Percentiles rank a stretch among this genome's conserved stretches.
These are phyloP conservation scores for Cliona cf. orientalis DNA, from an alignment of 37 sponge, comb jelly and placozoan genomes.

Conservation along the genomic window DNA sequence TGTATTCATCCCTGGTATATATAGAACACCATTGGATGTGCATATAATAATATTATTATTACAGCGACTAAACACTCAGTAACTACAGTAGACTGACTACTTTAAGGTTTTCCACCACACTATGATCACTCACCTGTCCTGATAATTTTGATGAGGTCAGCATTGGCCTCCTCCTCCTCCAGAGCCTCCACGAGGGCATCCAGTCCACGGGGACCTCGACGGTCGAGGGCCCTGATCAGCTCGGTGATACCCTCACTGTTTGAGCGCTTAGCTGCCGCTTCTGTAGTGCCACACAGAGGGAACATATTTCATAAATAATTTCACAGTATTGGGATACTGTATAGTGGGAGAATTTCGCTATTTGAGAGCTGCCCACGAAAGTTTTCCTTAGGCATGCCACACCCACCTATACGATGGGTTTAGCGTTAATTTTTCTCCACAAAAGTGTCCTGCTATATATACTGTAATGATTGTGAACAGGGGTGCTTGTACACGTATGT, in stretches of 20 bases:
- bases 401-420: no score
- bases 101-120: background rate
- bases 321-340: background rate
- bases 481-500: no score
- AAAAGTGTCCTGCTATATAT: no score
- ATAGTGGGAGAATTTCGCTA: constrained; percentile 2
- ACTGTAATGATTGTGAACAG: no score
- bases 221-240: constrained; percentile 29
- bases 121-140: constrained; percentile 16
- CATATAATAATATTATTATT: no score
- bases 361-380: no score
- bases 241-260: constrained; percentile 28
- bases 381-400: background rate
- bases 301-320: background rate
- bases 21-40: no score
- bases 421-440: no score
- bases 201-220: constrained; percentile 29
- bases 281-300: no score
- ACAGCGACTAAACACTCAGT: no score
- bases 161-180: constrained; percentile 37
- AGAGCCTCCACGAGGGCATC: constrained; percentile 40
- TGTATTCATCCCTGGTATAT: no score
- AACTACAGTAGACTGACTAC: background rate
- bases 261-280: background rate
- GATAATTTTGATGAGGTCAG: constrained; percentile 41